These are phyloP conservation scores for Philhelius pedissequus DNA, from an alignment of 2,888 invertebrate genomes.

Conservation along the genomic window DNA sequence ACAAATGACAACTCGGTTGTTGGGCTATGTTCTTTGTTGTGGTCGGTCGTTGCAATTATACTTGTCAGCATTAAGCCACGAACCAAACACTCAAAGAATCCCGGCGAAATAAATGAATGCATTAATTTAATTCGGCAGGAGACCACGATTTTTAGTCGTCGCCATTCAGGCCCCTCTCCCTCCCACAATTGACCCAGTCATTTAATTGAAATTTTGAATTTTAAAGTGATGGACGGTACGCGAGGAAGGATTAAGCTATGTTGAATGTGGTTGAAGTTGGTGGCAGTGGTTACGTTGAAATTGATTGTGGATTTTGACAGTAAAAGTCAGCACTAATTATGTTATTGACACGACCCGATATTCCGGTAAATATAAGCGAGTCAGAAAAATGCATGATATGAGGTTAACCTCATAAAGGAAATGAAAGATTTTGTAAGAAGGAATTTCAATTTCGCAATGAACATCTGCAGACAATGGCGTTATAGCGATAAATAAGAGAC, in stretches of 20 bases:
- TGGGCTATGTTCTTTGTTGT: slow-evolving; percentile 36
- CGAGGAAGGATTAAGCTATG: not conserved
- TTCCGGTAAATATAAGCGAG: slow-evolving; percentile 5
- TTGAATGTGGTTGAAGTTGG: not conserved
- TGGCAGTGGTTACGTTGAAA: not conserved
- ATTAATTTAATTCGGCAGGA: slow-evolving; percentile 57
- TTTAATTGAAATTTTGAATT: slow-evolving; percentile 50
- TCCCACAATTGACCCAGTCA: slow-evolving; percentile 37
- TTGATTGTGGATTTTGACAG: slow-evolving; percentile 26
- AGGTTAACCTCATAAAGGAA: slow-evolving; percentile 9
- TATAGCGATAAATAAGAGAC: too few species aligned
- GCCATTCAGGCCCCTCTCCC: too few species aligned
- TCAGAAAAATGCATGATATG: slow-evolving; percentile 27
- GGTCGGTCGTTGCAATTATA: slow-evolving; percentile 47
- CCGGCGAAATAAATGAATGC: slow-evolving; percentile 47
- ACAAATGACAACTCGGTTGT: slow-evolving; percentile 54
- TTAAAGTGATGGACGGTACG: not conserved
- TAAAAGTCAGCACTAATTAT: slow-evolving; percentile 45
- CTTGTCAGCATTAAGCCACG: slow-evolving; percentile 39
- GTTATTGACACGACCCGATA: slow-evolving; percentile 43
- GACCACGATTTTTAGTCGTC: slow-evolving; percentile 45
- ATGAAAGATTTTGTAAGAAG: not conserved
- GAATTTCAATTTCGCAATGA: too few species aligned
- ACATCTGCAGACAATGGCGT: too few species aligned
- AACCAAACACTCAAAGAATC: slow-evolving; percentile 30